Base-by-base conservation (phyloP, 2,797 vertebrate species). In the Pangasius djambal region DNA sequence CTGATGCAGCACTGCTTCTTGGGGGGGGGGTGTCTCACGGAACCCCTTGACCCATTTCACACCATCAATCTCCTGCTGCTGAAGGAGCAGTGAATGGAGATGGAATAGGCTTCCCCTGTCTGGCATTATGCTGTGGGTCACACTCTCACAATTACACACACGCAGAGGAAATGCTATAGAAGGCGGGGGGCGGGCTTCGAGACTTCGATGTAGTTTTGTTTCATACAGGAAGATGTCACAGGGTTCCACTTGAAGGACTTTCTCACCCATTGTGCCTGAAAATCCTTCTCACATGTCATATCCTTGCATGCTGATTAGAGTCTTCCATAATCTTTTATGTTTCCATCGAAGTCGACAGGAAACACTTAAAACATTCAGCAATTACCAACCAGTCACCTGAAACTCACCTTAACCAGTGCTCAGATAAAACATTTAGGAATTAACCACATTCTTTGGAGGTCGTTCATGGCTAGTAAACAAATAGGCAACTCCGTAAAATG, bases 61-160 rank as follows among this genome's bases (percentile, higher is more conserved):
- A 95, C 95, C 95, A 96, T 97, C 96, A 97, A 97, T 97, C 96
- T 96, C 92, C 0, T 37, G 87, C 89, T 92, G 90, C 91, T 93
- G 96, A 95, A 95, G 94, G 93, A 92, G 86, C 72, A 92, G 91
- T 96, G 94, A 97, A 96, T 95, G 87, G 95, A 94, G 87, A 89
- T 69, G 83, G 88, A 90, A 88, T 86, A 78, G 87, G 91, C 90
- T 81, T 90, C 69, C 84, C 74, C 70, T 88, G 87, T 85, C 87
- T 87, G 63, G 74, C 91, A 90, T 89, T 86, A 89, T 89, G 87
- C 44, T 67, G 55, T 75, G 63, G 86, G 86, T 91, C 88, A 90
- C 48, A 74, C 86, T 90, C 87, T 89, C 87, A 89, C 90, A 90
- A 91, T 90, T 88, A 87, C 70, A 90, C 88, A 90, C 89, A 89